Percentiles rank a stretch among this genome's conserved stretches.
phyloP scores from a whole-genome alignment of 2,113 vertebrate genomes.

The Amblyopsis rosae region DNA sequence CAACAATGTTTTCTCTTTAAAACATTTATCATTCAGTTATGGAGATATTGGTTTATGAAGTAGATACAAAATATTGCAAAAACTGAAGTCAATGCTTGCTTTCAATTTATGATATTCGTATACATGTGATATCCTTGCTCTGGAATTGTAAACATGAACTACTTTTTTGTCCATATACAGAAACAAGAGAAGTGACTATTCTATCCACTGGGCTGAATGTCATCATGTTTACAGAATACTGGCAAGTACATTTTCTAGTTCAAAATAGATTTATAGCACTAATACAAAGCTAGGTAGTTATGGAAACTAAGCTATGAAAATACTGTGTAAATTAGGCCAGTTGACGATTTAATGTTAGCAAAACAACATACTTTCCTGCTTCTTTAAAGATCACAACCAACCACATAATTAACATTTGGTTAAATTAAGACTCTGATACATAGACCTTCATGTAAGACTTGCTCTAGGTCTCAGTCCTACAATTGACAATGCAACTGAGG shows the following conservation, averaged over 20 bases:
- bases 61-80: background rate
- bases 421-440: slow-evolving; percentile 68
- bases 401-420: slow-evolving; percentile 3
- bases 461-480: slow-evolving; percentile 22
- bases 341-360: slow-evolving; percentile 34
- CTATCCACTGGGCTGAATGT: no score
- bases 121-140: background rate
- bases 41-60: background rate
- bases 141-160: background rate
- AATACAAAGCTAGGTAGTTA: background rate
- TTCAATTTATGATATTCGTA: background rate
- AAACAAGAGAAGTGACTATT: no score
- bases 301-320: slow-evolving; percentile 6
- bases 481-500: slow-evolving; percentile 4
- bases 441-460: slow-evolving; percentile 29
- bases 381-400: slow-evolving; percentile 12
- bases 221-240: no score
- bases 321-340: background rate
- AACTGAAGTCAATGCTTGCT: background rate
- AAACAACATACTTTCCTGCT: slow-evolving; percentile 28
- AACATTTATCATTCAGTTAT: background rate
- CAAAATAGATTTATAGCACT: background rate
- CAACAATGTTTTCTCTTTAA: background rate
- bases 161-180: no score
- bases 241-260: slow-evolving; percentile 1